Conservation (phyloP, 2,888 invertebrate genomes). For the Cataglyphis altisquamis region DNA sequence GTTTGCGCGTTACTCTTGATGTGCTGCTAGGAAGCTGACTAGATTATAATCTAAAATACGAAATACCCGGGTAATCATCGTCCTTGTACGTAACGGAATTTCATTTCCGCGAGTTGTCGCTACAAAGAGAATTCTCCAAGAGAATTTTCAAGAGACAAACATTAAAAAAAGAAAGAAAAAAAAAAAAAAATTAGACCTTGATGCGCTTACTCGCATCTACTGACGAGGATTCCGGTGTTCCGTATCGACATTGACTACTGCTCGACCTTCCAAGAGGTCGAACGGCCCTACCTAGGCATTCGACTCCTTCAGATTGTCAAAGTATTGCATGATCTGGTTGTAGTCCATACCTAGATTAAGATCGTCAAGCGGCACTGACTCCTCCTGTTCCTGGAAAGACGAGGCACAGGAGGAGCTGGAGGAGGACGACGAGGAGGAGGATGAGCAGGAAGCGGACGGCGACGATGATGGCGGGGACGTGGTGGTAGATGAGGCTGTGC, state of each 20-base stretch:
- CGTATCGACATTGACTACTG: constrained; percentile 73
- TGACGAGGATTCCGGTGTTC: constrained; percentile 66
- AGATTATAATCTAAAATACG: constrained; percentile 83
- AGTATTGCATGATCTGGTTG: constrained; percentile 99
- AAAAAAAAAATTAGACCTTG: constrained; percentile 21
- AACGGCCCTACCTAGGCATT: constrained; percentile 93
- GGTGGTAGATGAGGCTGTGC: constrained; percentile 71
- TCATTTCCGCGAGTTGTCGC: constrained; percentile 23
- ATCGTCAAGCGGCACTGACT: constrained; percentile 92
- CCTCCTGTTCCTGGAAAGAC: constrained; percentile 86
- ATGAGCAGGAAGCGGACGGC: constrained; percentile 73
- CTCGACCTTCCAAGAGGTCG: constrained; percentile 90
- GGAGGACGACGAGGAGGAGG: constrained; percentile 74
- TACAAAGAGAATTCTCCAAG: constrained; percentile 38
- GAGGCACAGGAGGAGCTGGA: constrained; percentile 81
- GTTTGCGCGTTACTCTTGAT: constrained; percentile 76
- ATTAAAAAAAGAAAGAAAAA: background rate
- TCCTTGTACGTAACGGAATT: constrained; percentile 32
- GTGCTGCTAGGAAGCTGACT: constrained; percentile 86
- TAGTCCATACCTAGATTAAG: constrained; percentile 96
- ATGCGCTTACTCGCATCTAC: constrained; percentile 28
- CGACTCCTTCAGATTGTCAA: constrained; percentile 98
- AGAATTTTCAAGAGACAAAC: constrained; percentile 53
- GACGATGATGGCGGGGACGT: constrained; percentile 85
- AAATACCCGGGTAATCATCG: constrained; percentile 61